These are phyloP conservation scores for Coilia nasus DNA, from an alignment of 2,797 vertebrate species.

Conservation along the genomic window DNA sequence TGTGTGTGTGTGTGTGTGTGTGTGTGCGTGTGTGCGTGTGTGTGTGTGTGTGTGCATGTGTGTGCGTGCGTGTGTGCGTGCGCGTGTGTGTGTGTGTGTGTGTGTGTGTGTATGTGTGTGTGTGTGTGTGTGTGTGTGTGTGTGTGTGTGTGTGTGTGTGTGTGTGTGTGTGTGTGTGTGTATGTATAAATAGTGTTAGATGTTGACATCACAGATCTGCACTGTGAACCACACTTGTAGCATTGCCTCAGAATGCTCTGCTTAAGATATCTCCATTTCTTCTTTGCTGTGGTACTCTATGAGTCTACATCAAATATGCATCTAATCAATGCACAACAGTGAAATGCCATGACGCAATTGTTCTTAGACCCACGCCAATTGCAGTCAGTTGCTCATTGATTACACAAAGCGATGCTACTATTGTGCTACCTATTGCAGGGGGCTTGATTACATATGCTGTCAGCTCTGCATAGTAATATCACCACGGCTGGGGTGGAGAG, in stretches of 20 bases:
- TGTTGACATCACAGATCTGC: background rate
- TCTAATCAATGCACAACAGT: slow-evolving; percentile 3
- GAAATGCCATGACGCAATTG: slow-evolving; percentile 42
- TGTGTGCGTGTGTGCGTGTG: background rate
- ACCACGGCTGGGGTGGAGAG: slow-evolving; percentile 41
- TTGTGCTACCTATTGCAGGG: slow-evolving; percentile 43
- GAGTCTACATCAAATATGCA: background rate
- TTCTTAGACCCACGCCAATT: slow-evolving; percentile 29
- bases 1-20: background rate
- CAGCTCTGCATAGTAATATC: slow-evolving; percentile 47
- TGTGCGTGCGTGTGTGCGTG: background rate
- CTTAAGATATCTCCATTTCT: background rate
- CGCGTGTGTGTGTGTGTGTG: background rate
- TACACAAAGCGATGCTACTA: slow-evolving; percentile 1
- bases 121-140: background rate
- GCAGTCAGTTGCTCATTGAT: slow-evolving; percentile 30
- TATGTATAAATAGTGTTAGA: background rate
- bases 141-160: background rate
- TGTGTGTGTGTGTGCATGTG: background rate
- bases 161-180: too few species aligned
- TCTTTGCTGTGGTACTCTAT: background rate
- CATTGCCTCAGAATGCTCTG: background rate
- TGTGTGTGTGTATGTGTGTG: background rate
- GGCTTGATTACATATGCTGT: slow-evolving; percentile 56
- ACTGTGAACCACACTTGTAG: background rate